Percentiles rank a stretch among this genome's conserved stretches.
phyloP scores from a whole-genome alignment of 2,888 invertebrate genomes.

The Scaptomyza cyrtandrae region DNA sequence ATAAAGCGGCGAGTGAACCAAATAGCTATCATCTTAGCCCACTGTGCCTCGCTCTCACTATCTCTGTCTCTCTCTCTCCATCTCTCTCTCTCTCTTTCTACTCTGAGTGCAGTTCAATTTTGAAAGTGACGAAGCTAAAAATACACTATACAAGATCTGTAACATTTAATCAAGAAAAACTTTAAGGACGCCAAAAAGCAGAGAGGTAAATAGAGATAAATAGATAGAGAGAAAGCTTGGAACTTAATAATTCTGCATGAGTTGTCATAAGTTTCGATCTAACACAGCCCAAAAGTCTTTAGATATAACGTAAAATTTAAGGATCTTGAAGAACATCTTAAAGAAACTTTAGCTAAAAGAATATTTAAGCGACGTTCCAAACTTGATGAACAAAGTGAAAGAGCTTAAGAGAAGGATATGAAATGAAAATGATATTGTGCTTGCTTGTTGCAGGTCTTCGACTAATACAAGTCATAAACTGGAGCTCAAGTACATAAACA shows the following conservation, averaged over 20 bases:
- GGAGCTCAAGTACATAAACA: conserved; percentile 76
- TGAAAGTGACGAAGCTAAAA: not conserved
- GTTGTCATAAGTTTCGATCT: too few relatives aligned
- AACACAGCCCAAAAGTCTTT: too few relatives aligned
- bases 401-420: conserved; percentile 8
- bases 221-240: not conserved
- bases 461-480: conserved; percentile 75
- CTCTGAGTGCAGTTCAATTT: not conserved
- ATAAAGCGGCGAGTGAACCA: conserved; percentile 21
- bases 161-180: too few relatives aligned
- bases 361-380: not conserved
- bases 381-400: not conserved
- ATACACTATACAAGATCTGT: too few relatives aligned
- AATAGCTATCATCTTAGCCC: conserved; percentile 31
- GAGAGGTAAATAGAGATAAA: not conserved
- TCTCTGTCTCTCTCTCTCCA: conserved; percentile 2
- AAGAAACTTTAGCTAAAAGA: not conserved
- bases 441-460: conserved; percentile 53
- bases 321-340: too few relatives aligned
- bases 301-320: too few relatives aligned
- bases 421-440: conserved; percentile 41
- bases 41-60: not conserved
- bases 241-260: too few relatives aligned
- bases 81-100: not conserved
- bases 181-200: not conserved